Percentiles rank a stretch among this genome's conserved stretches.
These are phyloP conservation scores for Crenuchus spilurus DNA, from an alignment of 2,797 vertebrate species.

Conservation along the genomic window DNA sequence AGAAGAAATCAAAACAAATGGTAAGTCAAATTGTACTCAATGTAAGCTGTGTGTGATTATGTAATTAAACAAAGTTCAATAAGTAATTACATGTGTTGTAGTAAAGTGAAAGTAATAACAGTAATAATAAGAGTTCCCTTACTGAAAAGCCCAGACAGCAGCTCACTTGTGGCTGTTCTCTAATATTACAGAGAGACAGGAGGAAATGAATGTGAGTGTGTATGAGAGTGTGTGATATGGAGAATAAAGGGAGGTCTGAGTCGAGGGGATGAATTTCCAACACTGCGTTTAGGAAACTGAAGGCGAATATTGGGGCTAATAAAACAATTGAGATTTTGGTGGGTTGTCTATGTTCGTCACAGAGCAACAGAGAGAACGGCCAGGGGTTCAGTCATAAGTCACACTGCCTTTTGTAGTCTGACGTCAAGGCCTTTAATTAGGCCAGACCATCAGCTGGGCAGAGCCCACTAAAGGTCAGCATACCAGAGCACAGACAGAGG, in stretches of 20 bases:
- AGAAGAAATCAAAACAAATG: no score
- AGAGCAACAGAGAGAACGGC: constrained; percentile 60
- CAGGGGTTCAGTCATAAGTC: constrained; percentile 70
- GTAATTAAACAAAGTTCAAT: no score
- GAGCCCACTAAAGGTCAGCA: constrained; percentile 80
- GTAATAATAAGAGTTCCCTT: no score
- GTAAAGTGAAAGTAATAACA: no score
- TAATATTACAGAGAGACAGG: constrained; percentile 7
- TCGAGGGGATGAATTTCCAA: not conserved
- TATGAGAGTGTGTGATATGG: not conserved
- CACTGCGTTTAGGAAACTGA: constrained; percentile 2
- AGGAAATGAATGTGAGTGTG: constrained; percentile 2
- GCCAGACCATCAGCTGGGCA: constrained; percentile 68
- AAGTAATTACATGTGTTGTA: no score
- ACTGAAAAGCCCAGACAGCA: not conserved
- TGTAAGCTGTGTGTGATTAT: no score
- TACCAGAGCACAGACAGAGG: constrained; percentile 75
- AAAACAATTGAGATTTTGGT: constrained; percentile 25
- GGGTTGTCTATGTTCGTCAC: constrained; percentile 41
- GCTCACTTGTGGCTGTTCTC: not conserved
- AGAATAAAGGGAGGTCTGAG: not conserved
- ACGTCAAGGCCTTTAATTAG: constrained; percentile 78
- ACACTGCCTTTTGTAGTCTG: constrained; percentile 62
- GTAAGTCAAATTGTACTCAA: no score
- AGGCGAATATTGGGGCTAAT: constrained; percentile 27